Conservation (phyloP, 1,140 invertebrate genomes). For the Trichogramma pretiosum region DNA sequence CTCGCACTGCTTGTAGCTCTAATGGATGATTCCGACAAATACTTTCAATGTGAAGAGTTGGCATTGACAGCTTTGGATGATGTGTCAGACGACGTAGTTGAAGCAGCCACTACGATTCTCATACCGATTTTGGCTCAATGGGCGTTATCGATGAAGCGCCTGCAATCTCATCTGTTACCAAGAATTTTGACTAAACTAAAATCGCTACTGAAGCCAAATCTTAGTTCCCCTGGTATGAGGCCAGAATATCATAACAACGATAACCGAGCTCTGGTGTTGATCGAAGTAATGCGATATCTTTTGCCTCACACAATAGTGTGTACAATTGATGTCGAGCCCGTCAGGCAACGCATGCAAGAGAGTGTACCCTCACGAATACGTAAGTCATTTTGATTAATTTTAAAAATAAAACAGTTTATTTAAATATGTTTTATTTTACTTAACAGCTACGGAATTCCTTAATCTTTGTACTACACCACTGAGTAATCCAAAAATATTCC, state of each 20-base stretch:
- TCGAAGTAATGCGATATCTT: constrained; percentile 43
- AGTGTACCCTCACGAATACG: constrained; percentile 39
- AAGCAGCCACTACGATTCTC: constrained; percentile 41
- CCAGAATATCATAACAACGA: constrained; percentile 27
- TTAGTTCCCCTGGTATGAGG: constrained; percentile 29
- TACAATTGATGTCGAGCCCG: constrained; percentile 38
- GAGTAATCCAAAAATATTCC: constrained; percentile 49
- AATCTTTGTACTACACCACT: constrained; percentile 42
- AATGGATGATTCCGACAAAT: constrained; percentile 62
- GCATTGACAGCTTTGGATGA: constrained; percentile 50
- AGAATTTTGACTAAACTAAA: constrained; percentile 35
- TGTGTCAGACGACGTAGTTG: constrained; percentile 44
- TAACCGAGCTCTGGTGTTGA: constrained; percentile 29
- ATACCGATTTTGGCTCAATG: constrained; percentile 55
- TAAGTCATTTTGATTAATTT: constrained; percentile 26
- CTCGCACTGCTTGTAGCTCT: constrained; percentile 56
- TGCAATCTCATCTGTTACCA: constrained; percentile 44
- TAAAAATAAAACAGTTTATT: no score
- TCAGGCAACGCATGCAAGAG: constrained; percentile 36
- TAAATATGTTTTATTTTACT: no score
- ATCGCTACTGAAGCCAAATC: constrained; percentile 28
- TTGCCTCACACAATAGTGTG: constrained; percentile 47
- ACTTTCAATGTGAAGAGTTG: constrained; percentile 53
- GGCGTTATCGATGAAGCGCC: constrained; percentile 49
- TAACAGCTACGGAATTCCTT: constrained; percentile 43